Conservation (phyloP, 2,113 vertebrate genomes). For the Rafetus swinhoei region DNA sequence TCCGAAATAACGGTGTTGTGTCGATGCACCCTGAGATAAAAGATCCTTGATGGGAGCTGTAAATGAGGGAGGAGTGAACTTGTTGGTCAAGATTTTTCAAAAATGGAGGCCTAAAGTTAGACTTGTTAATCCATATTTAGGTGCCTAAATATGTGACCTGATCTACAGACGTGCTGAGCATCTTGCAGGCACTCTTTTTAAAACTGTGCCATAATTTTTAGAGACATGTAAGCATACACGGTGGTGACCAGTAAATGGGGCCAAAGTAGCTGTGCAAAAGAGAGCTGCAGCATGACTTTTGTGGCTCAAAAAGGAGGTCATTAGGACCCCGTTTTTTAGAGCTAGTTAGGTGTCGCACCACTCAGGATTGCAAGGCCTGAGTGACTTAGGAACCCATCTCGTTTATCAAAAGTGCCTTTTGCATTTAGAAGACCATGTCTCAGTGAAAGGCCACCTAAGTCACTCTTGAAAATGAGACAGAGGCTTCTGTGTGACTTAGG, state of each 20-base stretch:
- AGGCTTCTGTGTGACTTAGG: not conserved
- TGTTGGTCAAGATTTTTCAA: not conserved
- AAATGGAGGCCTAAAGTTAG: not conserved
- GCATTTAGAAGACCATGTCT: too few species aligned
- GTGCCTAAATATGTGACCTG: not conserved
- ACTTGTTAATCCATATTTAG: not conserved
- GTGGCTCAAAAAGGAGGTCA: not conserved
- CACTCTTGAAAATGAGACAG: not conserved
- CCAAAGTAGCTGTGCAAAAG: not conserved
- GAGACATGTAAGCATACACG: not conserved
- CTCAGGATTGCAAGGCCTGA: not conserved
- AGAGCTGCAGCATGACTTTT: not conserved
- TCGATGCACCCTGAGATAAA: not conserved
- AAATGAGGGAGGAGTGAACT: not conserved
- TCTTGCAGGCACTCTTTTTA: not conserved
- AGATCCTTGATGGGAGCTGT: not conserved
- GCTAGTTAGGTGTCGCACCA: not conserved
- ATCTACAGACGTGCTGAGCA: not conserved
- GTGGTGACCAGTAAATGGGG: not conserved
- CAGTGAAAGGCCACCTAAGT: not conserved
- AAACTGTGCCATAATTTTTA: not conserved
- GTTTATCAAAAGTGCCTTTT: too few species aligned
- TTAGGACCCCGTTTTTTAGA: not conserved
- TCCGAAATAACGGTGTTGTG: too few species aligned
- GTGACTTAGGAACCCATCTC: not conserved